Conservation (phyloP, 2,888 invertebrate species). For the Cecidostiba fungosa region DNA sequence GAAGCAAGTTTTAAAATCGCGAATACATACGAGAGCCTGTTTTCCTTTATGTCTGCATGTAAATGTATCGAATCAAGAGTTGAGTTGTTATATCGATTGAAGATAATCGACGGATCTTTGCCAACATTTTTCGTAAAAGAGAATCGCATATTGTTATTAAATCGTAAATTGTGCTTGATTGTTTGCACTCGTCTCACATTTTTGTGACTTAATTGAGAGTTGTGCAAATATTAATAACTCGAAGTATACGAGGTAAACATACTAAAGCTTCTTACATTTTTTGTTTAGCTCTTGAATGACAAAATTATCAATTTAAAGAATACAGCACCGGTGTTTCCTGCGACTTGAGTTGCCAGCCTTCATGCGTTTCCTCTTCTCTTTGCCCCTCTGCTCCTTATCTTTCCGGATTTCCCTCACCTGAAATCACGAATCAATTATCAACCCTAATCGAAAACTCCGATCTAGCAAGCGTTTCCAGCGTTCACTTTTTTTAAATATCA, state of each 20-base stretch:
- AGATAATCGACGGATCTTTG: constrained; percentile 18
- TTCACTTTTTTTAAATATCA: neutral
- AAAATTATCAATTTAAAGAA: constrained; percentile 72
- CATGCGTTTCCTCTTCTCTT: constrained; percentile 84
- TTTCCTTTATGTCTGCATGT: constrained; percentile 27
- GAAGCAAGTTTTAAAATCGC: constrained; percentile 43
- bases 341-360: constrained; percentile 75
- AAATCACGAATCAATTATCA: constrained; percentile 25
- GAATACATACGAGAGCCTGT: constrained; percentile 24
- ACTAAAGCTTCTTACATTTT: constrained; percentile 76
- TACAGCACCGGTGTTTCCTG: constrained; percentile 76
- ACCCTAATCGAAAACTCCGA: neutral
- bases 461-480: neutral
- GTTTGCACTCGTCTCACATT: constrained; percentile 64
- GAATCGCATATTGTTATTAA: constrained; percentile 49
- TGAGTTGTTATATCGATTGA: constrained; percentile 17
- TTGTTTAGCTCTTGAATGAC: constrained; percentile 68
- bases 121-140: constrained; percentile 40
- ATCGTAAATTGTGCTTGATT: constrained; percentile 71
- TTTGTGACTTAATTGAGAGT: constrained; percentile 71
- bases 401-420: constrained; percentile 92
- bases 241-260: constrained; percentile 76
- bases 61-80: constrained; percentile 51
- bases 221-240: constrained; percentile 69
- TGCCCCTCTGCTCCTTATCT: constrained; percentile 92